Percentiles rank a stretch among this genome's conserved stretches.
Conservation (phyloP, 2,797 vertebrate genomes). For the Gymnothorax javanicus region DNA sequence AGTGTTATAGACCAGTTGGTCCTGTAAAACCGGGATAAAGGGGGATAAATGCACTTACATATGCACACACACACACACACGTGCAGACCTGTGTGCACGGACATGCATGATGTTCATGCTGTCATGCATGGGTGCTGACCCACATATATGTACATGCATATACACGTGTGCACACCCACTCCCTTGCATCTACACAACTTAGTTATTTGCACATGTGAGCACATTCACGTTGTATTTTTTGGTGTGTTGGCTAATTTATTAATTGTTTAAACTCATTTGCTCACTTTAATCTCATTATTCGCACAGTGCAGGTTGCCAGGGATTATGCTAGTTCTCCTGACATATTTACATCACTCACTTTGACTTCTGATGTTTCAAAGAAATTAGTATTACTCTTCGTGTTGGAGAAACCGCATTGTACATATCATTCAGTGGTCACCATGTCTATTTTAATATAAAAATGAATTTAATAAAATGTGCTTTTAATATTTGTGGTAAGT, state of each 20-base stretch:
- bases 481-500: conserved; percentile 34
- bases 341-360: conserved; percentile 27
- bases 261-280: neutral
- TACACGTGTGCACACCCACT: neutral
- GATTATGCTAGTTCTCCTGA: conserved; percentile 39
- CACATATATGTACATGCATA: conserved; percentile 26
- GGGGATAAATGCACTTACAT: neutral
- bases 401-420: conserved; percentile 40
- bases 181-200: neutral
- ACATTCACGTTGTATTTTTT: conserved; percentile 7
- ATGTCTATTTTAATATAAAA: conserved; percentile 54
- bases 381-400: conserved; percentile 33
- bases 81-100: conserved; percentile 13
- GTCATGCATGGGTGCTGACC: neutral
- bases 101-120: neutral
- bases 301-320: neutral
- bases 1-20: conserved; percentile 56
- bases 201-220: neutral
- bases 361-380: conserved; percentile 24
- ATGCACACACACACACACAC: conserved; percentile 26
- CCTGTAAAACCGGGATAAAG: conserved; percentile 46
- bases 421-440: conserved; percentile 42
- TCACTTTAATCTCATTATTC: conserved; percentile 23
- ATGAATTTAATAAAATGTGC: conserved; percentile 37
- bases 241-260: conserved; percentile 7